Conservation (phyloP, 2,113 vertebrate genomes). For the Mohoua ochrocephala region DNA sequence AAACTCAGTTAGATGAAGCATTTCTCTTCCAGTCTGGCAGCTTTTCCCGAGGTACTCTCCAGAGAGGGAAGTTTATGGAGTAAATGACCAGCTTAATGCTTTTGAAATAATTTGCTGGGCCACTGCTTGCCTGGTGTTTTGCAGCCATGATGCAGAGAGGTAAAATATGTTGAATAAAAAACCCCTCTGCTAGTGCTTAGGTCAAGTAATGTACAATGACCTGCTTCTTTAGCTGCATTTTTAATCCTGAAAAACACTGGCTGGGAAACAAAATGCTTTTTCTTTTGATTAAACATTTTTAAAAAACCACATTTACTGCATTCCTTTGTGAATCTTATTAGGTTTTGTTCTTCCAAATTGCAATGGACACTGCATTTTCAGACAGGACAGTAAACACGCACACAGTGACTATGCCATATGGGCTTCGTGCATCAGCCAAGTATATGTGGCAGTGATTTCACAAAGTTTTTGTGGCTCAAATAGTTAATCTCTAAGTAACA, state of each 20-base stretch:
- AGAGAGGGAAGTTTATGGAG: background rate
- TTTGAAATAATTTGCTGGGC: background rate
- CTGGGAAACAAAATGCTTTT: background rate
- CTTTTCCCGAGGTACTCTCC: background rate
- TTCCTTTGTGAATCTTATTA: background rate
- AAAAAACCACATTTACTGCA: background rate
- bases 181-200: background rate
- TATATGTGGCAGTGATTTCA: background rate
- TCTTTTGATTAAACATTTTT: background rate
- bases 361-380: background rate
- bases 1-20: background rate
- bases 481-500: background rate
- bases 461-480: background rate
- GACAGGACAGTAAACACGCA: background rate
- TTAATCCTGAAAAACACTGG: background rate
- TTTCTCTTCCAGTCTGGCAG: background rate
- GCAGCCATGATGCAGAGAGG: background rate
- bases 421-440: background rate
- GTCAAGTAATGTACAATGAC: background rate
- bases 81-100: background rate
- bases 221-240: background rate
- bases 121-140: background rate
- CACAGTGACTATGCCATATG: background rate
- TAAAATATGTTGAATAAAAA: background rate
- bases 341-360: background rate